Conservation (phyloP, 2,113 vertebrate species). For the human region GRCh38 chr12:44504001-44504500, state of each 20-base stretch:
- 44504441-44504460: not conserved
- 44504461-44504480: accelerated
- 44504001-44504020: not conserved
- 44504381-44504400: not conserved
- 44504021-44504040: not conserved
- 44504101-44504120: not conserved
- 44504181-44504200: not conserved
- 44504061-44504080: not conserved
- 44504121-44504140: not conserved
- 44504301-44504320: conserved; percentile 36
- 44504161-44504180: not conserved
- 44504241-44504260: not conserved
- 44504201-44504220: not conserved
- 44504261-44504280: not conserved
- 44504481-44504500: not conserved
- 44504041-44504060: not conserved
- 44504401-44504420: not conserved
- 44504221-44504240: not conserved
- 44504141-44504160: not conserved
- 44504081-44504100: not conserved
- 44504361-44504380: not conserved
- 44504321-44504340: not conserved
- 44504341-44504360: not conserved
- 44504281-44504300: not conserved
- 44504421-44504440: not conserved